phyloP scores from a whole-genome alignment of 2,888 invertebrate species.

The Liposcelis brunnea region DNA sequence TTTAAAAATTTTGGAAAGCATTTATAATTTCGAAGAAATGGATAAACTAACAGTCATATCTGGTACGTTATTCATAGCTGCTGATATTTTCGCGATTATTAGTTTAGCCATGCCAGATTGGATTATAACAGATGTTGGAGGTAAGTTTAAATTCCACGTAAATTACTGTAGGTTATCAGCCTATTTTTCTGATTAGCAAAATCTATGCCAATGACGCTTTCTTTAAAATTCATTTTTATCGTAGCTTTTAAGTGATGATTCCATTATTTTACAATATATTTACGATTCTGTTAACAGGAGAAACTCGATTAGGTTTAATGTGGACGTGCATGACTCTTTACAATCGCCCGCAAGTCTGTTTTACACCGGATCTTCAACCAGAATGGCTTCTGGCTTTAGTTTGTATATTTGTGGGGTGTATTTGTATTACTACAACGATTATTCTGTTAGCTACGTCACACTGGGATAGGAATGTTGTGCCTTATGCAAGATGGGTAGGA shows the following conservation, averaged over 20 bases:
- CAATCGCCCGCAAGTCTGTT: slow-evolving; percentile 75
- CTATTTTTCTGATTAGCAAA: no score
- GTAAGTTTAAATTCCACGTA: no score
- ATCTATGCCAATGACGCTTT: no score
- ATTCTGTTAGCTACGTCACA: slow-evolving; percentile 72
- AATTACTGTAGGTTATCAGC: no score
- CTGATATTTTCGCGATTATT: slow-evolving; percentile 84
- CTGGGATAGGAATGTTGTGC: slow-evolving; percentile 80
- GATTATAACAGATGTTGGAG: slow-evolving; percentile 91
- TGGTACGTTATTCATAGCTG: slow-evolving; percentile 77
- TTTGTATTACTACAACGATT: slow-evolving; percentile 80
- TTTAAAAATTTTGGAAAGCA: no score
- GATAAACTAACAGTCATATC: slow-evolving; percentile 86
- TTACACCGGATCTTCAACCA: slow-evolving; percentile 71
- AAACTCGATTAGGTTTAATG: slow-evolving; percentile 78
- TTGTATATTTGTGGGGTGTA: slow-evolving; percentile 80
- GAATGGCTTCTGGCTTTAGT: slow-evolving; percentile 82
- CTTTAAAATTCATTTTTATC: no score
- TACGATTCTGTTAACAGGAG: no score
- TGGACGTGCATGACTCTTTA: slow-evolving; percentile 88
- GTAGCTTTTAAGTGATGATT: no score
- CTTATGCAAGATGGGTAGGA: slow-evolving; percentile 88
- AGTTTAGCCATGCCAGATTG: slow-evolving; percentile 90
- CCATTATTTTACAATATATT: no score
- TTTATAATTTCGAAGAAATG: no score